phyloP scores from a whole-genome alignment of 2,113 vertebrate species.

The Eulemur rufifrons region DNA sequence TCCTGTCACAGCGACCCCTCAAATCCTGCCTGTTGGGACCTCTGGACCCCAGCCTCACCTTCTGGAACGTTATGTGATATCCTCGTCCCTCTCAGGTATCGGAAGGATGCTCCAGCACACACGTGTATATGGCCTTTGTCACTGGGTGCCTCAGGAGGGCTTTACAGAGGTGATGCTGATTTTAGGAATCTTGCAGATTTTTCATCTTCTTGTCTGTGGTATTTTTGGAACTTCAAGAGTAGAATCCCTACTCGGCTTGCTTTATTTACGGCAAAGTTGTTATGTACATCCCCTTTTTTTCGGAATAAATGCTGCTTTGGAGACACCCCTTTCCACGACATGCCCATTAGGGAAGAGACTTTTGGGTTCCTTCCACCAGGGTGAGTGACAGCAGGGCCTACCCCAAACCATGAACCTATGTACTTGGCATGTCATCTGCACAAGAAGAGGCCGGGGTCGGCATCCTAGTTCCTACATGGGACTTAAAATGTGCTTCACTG shows the following conservation, averaged over 20 bases:
- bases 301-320: not conserved
- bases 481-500: fast-evolving
- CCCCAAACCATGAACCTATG: fast-evolving
- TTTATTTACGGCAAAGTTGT: not conserved
- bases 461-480: fast-evolving
- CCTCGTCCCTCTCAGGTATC: not conserved
- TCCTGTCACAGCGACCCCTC: fast-evolving
- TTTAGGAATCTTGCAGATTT: fast-evolving
- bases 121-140: fast-evolving
- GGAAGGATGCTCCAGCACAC: not conserved
- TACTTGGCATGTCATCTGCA: fast-evolving
- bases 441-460: fast-evolving
- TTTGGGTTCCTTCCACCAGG: not conserved
- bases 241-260: not conserved
- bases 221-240: not conserved
- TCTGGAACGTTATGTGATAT: not conserved
- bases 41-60: not conserved
- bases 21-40: not conserved
- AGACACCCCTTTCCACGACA: not conserved
- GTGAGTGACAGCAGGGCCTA: no score
- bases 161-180: not conserved
- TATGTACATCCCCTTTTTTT: not conserved
- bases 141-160: not conserved
- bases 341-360: fast-evolving
- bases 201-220: not conserved